Base-by-base conservation (phyloP, 2,888 invertebrate genomes). In the Aspidiotus rigidus region DNA sequence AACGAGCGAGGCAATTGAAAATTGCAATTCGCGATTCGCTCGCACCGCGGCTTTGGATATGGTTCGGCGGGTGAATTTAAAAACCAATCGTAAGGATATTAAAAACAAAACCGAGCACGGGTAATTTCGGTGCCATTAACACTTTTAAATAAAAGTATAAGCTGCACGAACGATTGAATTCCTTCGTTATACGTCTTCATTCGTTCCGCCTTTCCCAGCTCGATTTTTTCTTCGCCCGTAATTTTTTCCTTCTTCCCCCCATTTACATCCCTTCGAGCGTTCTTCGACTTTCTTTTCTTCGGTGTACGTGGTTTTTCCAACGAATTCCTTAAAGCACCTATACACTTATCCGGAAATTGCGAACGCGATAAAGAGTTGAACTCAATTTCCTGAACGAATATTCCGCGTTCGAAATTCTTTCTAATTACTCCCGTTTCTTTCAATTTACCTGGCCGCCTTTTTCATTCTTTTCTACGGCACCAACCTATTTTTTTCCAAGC, bases 341-440 rank as follows among this genome's bases (percentile, higher is more conserved):
- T 49, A 49, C n/a, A n/a, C 49, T 11, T 49, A 49, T 49, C 49
- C 49, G 49, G 49, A 49, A 49, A 49, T 49, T 49, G n/a, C 10
- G 49, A 49, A 49, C 49, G 49, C 49, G 49, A 49, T 49, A 49
- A 49, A 49, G 49, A 49, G 49, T 49, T 49, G 49, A 49, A 49
- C 49, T 49, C 49, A 49, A 49, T 49, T 49, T 49, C 49, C 49
- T 49, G 10, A 49, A n/a, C 49, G n/a, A 49, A n/a, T 49, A 13
- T 49, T 49, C 49, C 49, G 28, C 28, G n/a, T 49, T 49, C 49
- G 49, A n/a, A 49, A 49, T n/a, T 49, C n/a, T 49, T n/a, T n/a
- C n/a, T 49, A 49, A 49, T 49, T 49, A 49, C 49, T 49, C n/a
- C n/a, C 11, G 10, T 49, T 49, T n/a, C n/a, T 49, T 49, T 49